Conservation (phyloP, 2,797 vertebrate species). For the Nothura maculosa region DNA sequence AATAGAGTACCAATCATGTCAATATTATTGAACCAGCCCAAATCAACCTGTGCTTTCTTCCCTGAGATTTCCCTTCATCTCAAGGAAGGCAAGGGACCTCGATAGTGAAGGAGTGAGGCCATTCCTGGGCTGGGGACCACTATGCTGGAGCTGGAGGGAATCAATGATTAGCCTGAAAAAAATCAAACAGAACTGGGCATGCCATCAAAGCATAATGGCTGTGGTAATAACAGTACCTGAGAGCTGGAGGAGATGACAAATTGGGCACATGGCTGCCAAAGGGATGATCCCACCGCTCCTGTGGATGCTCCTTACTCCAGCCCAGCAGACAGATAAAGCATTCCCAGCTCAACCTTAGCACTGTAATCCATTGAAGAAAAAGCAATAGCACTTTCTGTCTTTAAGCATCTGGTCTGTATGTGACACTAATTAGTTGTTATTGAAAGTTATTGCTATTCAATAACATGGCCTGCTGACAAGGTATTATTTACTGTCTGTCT, state of each 20-base stretch:
- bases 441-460: constrained; percentile 50
- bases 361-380: neutral
- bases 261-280: neutral
- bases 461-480: constrained; percentile 11
- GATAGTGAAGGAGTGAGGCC: neutral
- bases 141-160: neutral
- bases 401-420: constrained; percentile 23
- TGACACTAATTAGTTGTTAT: constrained; percentile 53
- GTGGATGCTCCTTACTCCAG: neutral
- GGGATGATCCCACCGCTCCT: neutral
- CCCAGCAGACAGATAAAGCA: neutral
- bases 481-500: neutral
- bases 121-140: neutral
- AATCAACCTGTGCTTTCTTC: neutral
- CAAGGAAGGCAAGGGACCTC: neutral
- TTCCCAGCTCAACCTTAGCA: accelerated
- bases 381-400: constrained; percentile 2
- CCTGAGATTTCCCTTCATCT: neutral
- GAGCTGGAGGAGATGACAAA: neutral
- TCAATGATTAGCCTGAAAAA: neutral
- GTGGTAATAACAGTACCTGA: accelerated
- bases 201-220: neutral
- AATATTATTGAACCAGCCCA: neutral
- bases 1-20: constrained; percentile 42
- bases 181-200: neutral